These are phyloP conservation scores for Triplophysa tibetana DNA, from an alignment of 2,113 vertebrate genomes.

Conservation along the genomic window DNA sequence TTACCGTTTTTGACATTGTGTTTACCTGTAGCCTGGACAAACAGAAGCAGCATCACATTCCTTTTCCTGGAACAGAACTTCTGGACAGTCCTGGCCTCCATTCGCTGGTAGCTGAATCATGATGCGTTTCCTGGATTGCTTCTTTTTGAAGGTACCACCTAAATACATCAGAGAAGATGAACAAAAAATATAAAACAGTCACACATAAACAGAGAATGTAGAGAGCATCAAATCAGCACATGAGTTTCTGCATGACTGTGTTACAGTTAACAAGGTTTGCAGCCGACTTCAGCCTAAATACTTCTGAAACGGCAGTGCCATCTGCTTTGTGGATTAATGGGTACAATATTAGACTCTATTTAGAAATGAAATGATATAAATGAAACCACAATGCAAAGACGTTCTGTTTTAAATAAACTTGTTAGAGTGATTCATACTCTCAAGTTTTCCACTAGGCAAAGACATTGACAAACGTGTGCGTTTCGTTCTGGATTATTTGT, in stretches of 20 bases:
- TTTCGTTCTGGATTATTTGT: background rate
- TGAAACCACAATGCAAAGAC: background rate
- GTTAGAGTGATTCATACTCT: background rate
- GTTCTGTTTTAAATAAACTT: background rate
- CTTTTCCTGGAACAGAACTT: slow-evolving; percentile 87
- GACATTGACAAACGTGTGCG: background rate
- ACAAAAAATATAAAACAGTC: background rate
- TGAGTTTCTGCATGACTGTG: background rate
- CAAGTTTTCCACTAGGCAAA: background rate
- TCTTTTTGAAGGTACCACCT: slow-evolving; percentile 63
- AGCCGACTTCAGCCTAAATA: background rate
- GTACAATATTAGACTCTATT: background rate
- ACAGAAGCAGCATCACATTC: slow-evolving; percentile 80
- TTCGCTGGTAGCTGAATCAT: slow-evolving; percentile 89
- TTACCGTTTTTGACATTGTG: background rate
- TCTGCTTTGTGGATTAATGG: background rate
- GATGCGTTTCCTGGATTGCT: slow-evolving; percentile 85
- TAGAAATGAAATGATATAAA: background rate
- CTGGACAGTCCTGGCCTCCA: slow-evolving; percentile 89
- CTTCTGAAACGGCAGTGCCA: background rate
- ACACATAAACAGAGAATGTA: background rate
- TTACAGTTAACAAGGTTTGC: background rate
- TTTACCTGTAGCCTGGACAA: slow-evolving; percentile 88
- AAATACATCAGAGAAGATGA: background rate
- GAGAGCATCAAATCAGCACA: background rate